Evolutionary conservation across 2,797 vertebrate species (phyloP).

Genomic region (Neopelma chrysocephalum): DNA sequence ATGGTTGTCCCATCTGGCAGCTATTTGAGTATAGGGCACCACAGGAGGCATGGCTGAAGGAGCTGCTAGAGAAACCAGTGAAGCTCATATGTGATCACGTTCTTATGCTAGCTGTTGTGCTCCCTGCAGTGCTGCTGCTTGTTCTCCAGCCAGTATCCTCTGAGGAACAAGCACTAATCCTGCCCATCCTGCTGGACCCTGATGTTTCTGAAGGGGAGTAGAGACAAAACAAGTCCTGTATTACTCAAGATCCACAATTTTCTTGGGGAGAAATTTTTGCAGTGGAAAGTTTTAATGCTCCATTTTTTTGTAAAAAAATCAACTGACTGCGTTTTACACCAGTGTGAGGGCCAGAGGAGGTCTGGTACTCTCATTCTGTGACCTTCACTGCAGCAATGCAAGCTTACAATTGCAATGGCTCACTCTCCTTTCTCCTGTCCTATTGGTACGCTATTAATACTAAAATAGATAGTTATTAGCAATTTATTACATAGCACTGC

Average conservation of each 20-base stretch:
- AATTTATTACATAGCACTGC: neutral
- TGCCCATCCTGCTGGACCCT: neutral
- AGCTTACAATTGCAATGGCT: neutral
- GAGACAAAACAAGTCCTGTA: neutral
- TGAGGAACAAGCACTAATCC: neutral
- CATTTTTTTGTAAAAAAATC: neutral
- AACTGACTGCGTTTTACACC: neutral
- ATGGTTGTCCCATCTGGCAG: rapidly evolving
- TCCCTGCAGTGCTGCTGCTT: neutral
- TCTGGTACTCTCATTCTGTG: neutral
- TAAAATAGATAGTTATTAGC: neutral
- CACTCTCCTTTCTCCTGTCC: neutral
- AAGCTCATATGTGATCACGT: rapidly evolving
- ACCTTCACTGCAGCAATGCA: neutral
- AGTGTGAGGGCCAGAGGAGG: neutral
- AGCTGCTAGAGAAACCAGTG: neutral
- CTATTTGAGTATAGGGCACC: neutral
- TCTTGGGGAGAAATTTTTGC: neutral
- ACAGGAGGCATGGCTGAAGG: neutral
- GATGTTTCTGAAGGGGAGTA: neutral
- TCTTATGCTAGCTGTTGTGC: neutral
- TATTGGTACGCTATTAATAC: neutral
- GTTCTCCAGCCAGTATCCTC: neutral
- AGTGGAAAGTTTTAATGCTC: neutral
- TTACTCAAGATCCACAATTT: neutral